Evolutionary conservation across 2,113 vertebrate species (phyloP).

Genomic region (Halichoeres trimaculatus): DNA sequence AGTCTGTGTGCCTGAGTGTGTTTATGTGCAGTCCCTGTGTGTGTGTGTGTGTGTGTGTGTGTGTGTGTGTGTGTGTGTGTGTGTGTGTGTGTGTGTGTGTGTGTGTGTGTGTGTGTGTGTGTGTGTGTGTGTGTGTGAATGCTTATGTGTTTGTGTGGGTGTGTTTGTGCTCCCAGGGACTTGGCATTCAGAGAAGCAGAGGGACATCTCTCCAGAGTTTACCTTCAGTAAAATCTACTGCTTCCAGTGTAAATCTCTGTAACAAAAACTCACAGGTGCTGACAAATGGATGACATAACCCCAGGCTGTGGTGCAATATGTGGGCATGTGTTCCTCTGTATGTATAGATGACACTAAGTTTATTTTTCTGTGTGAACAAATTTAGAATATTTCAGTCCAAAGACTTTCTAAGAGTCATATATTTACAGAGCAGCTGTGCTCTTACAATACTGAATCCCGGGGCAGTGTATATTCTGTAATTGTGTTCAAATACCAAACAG

Average conservation of each 20-base stretch:
- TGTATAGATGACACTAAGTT: neutral
- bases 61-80: neutral
- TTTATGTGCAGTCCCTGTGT: constrained; percentile 2
- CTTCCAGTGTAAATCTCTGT: constrained; percentile 40
- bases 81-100: constrained; percentile 7
- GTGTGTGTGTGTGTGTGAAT: too few species aligned
- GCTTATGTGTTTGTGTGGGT: neutral
- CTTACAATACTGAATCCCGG: neutral
- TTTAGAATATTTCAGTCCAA: neutral
- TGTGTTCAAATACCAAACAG: neutral
- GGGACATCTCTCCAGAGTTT: constrained; percentile 36
- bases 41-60: too few species aligned
- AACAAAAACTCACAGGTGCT: constrained; percentile 36
- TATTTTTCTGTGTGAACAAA: neutral
- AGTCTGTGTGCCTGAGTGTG: constrained; percentile 11
- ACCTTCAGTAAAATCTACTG: constrained; percentile 40
- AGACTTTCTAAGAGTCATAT: constrained; percentile 1
- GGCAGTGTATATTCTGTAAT: neutral
- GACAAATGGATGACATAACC: constrained; percentile 26
- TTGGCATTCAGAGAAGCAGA: constrained; percentile 58
- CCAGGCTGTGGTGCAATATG: constrained; percentile 6
- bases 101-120: constrained; percentile 13
- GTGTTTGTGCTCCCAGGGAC: constrained; percentile 10
- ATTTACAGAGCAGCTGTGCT: neutral
- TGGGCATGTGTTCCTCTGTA: constrained; percentile 23